Evolutionary conservation across 2,797 vertebrate species (phyloP), one percentile per base, ranked within the genome.

Genomic region (Helicolenus hilgendorfi): DNA sequence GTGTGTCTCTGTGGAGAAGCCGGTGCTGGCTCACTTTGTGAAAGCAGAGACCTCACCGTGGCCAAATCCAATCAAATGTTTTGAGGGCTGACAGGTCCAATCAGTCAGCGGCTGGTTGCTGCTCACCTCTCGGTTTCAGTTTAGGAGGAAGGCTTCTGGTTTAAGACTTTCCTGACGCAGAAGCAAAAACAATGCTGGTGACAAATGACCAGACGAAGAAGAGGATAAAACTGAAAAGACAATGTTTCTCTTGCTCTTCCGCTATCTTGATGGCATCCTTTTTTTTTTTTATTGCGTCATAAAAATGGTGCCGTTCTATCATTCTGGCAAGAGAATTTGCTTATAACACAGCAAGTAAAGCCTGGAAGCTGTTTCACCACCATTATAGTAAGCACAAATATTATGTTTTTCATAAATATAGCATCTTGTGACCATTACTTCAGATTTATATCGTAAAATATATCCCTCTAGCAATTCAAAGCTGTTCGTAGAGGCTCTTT

Each of bases 21-120:
- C 62, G 72, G 83, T 74, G 79, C 63, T 75, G 63, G 84, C 82
- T 88, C 81, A 83, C 84, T 79, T 86, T 80, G 86, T 74, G 76
- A 85, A 91, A 91, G 83, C 84, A 89, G 86, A 86, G 90, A 91
- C 89, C 82, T 94, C 81, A 87, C 76, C 35, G 11, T 77, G 81
- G 91, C 76, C 86, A 94, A 96, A 96, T 96, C 93, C 94, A 97
- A 95, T 96, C 93, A 93, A 91, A 95, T 91, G 91, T 92, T 96
- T 96, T 89, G 87, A 92, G 78, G 83, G 68, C 79, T 94, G 95
- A 96, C 95, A 95, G 91, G 92, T 90, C 89, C 89, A 96, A 96
- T 97, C 95, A 92, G 93, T 95, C 95, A 95, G 81, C 38, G n/a
- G 63, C 90, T 93, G 89, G 92, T 95, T 95, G 93, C 83, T 59